These are phyloP conservation scores for Sinohyriopsis cumingii DNA, from an alignment of 2,888 invertebrate species.

Conservation along the genomic window DNA sequence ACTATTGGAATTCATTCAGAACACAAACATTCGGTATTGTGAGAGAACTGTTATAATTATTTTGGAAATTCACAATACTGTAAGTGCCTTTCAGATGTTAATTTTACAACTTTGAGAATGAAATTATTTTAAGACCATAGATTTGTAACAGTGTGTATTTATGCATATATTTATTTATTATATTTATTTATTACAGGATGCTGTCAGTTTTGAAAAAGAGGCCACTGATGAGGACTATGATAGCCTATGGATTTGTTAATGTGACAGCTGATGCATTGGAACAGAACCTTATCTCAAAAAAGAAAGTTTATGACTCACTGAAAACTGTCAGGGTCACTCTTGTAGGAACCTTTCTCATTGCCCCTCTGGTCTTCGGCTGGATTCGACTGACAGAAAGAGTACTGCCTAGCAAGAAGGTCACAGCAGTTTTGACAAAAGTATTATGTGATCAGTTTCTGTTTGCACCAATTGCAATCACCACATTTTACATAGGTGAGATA, in stretches of 20 bases:
- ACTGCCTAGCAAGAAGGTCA: slow-evolving; percentile 33
- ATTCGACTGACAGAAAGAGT: slow-evolving; percentile 31
- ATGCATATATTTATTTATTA: too few species aligned
- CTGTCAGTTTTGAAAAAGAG: slow-evolving; percentile 9
- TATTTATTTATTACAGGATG: slow-evolving; percentile 2
- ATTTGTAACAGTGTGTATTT: too few species aligned
- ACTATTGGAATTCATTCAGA: too few species aligned
- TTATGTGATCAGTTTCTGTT: slow-evolving; percentile 35
- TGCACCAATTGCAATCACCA: slow-evolving; percentile 41
- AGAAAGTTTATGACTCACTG: slow-evolving; percentile 26
- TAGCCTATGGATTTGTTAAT: slow-evolving; percentile 13
- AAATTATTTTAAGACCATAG: too few species aligned
- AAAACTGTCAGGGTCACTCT: slow-evolving; percentile 40
- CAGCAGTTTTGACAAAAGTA: slow-evolving; percentile 38
- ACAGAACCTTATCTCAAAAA: slow-evolving; percentile 20
- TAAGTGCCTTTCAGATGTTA: too few species aligned
- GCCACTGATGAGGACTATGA: slow-evolving; percentile 22
- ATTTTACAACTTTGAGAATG: too few species aligned
- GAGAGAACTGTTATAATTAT: too few species aligned
- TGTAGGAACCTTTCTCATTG: slow-evolving; percentile 42
- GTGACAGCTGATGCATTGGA: slow-evolving; percentile 19
- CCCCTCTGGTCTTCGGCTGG: slow-evolving; percentile 48
- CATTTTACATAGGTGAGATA: slow-evolving; percentile 46
- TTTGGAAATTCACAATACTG: too few species aligned
- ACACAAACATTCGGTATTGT: too few species aligned